These are phyloP conservation scores for Brachionichthys hirsutus DNA, from an alignment of 2,113 vertebrate genomes.

Conservation along the genomic window DNA sequence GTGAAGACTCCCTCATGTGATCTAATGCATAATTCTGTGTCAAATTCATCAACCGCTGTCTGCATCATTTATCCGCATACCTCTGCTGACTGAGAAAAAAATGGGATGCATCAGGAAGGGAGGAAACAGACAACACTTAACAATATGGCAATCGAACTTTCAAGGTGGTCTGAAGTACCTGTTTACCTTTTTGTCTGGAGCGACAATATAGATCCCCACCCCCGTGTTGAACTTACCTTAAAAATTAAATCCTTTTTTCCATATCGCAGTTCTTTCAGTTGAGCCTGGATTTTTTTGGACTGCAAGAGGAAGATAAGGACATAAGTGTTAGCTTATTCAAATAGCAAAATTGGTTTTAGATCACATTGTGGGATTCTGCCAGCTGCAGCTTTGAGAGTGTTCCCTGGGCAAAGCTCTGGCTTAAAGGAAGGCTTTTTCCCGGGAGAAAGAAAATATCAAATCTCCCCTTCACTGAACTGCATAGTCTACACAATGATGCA, in stretches of 20 bases:
- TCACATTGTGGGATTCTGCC: slow-evolving; percentile 73
- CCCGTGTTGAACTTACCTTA: slow-evolving; percentile 85
- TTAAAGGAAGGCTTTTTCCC: slow-evolving; percentile 66
- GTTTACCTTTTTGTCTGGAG: slow-evolving; percentile 54
- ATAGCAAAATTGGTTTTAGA: slow-evolving; percentile 82
- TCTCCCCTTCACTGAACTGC: slow-evolving; percentile 71
- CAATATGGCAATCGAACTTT: not conserved
- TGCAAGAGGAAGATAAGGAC: slow-evolving; percentile 81
- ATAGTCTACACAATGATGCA: slow-evolving; percentile 68
- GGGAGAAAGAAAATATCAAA: slow-evolving; percentile 71
- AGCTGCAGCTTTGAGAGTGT: slow-evolving; percentile 67
- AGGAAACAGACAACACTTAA: slow-evolving; percentile 18
- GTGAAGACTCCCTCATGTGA: slow-evolving; percentile 11
- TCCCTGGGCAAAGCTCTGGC: slow-evolving; percentile 66
- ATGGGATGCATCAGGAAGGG: slow-evolving; percentile 18
- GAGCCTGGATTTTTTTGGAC: slow-evolving; percentile 98
- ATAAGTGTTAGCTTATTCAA: slow-evolving; percentile 72
- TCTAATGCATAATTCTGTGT: slow-evolving; percentile 36
- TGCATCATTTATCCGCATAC: slow-evolving; percentile 27
- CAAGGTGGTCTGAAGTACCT: slow-evolving; percentile 54
- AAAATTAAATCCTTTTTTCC: slow-evolving; percentile 99
- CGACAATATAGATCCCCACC: slow-evolving; percentile 36
- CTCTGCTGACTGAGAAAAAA: slow-evolving; percentile 21
- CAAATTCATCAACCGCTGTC: slow-evolving; percentile 25
- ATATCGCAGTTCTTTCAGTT: slow-evolving; percentile 97